Conservation (phyloP, 1,140 invertebrate species). For the Galendromus occidentalis region DNA sequence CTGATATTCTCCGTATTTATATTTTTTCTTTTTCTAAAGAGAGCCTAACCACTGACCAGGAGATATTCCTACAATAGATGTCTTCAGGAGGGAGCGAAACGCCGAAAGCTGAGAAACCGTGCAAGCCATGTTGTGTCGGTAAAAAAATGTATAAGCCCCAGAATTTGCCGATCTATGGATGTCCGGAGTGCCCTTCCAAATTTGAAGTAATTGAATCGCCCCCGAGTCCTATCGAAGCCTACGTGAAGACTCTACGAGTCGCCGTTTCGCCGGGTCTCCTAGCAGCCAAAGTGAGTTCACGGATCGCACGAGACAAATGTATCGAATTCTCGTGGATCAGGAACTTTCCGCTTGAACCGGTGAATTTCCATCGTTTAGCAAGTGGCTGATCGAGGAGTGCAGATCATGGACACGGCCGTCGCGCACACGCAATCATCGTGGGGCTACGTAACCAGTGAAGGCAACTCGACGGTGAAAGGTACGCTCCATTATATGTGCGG, state of each 20-base stretch:
- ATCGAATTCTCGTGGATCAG: too few species aligned
- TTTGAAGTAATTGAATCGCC: not conserved
- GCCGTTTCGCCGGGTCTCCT: not conserved
- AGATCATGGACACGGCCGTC: not conserved
- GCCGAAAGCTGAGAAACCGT: not conserved
- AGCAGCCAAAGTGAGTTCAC: not conserved
- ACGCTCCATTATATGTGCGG: not conserved
- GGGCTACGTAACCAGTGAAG: not conserved
- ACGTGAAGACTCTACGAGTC: not conserved
- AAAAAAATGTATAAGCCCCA: constrained; percentile 4
- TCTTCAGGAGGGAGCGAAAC: not conserved
- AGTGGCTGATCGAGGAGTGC: not conserved
- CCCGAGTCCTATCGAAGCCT: not conserved
- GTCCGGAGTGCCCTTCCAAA: constrained; percentile 2
- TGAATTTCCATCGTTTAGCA: not conserved
- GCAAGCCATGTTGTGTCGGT: constrained; percentile 5
- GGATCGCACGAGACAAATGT: not conserved
- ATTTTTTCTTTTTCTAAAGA: too few species aligned
- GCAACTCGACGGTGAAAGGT: not conserved
- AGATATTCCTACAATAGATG: too few species aligned
- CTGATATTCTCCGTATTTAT: too few species aligned
- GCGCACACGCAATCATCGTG: constrained; percentile 4
- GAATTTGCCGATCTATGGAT: not conserved
- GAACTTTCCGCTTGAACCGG: not conserved
- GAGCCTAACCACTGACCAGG: too few species aligned